Percentiles rank a stretch among this genome's conserved stretches.
These are phyloP conservation scores for Volucella inflata DNA, from an alignment of 2,888 invertebrate species.

Conservation along the genomic window DNA sequence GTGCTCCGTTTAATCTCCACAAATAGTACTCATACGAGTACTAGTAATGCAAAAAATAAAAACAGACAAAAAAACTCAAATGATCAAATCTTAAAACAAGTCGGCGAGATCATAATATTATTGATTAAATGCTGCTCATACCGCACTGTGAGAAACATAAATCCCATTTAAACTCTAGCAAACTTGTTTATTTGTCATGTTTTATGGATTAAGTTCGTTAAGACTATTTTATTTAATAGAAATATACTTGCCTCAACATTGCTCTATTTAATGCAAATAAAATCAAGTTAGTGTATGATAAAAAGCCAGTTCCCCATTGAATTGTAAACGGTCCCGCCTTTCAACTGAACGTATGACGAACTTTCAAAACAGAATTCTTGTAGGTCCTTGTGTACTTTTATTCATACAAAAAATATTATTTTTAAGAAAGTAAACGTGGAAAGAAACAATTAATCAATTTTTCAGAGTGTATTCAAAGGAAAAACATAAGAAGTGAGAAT, in stretches of 20 bases:
- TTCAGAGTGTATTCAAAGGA: constrained; percentile 17
- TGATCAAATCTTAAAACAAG: too few relatives aligned
- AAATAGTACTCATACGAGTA: too few relatives aligned
- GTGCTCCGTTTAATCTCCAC: too few relatives aligned
- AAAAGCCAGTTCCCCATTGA: constrained; percentile 12
- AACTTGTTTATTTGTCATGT: constrained; percentile 32
- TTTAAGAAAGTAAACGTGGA: not conserved
- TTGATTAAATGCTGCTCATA: too few relatives aligned
- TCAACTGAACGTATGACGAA: not conserved
- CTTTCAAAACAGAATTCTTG: not conserved
- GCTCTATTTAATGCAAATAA: constrained; percentile 16
- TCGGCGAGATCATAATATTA: too few relatives aligned
- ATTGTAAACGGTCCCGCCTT: not conserved
- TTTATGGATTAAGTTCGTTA: constrained; percentile 18
- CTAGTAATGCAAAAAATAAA: too few relatives aligned
- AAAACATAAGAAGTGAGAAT: constrained; percentile 4
- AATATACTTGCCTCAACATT: constrained; percentile 5
- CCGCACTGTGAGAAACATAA: constrained; percentile 3
- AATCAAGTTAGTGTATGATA: not conserved
- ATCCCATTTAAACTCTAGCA: constrained; percentile 8
- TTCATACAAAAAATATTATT: not conserved
- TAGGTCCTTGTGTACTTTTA: too few relatives aligned
- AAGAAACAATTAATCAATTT: not conserved
- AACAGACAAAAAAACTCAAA: too few relatives aligned
- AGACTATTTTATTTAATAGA: constrained; percentile 8